These are phyloP conservation scores for Drosophila suboccidentalis DNA, from an alignment of 2,888 invertebrate species.

Conservation along the genomic window DNA sequence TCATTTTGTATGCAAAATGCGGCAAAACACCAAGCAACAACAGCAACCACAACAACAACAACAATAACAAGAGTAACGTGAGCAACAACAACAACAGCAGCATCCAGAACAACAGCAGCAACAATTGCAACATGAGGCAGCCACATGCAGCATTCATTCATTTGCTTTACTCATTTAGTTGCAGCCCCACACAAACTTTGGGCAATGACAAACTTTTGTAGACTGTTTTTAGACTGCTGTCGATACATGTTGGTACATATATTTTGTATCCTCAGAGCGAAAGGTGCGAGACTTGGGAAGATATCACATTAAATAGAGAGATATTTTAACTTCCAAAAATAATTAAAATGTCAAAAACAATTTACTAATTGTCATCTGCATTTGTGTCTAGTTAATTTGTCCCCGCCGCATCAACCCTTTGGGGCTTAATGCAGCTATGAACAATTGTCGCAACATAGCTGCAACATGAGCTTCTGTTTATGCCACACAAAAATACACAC, in stretches of 20 bases:
- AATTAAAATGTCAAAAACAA: background rate
- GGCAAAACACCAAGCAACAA: conserved; percentile 52
- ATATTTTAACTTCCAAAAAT: background rate
- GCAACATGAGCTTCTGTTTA: conserved; percentile 24
- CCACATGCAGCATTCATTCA: conserved; percentile 52
- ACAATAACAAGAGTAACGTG: conserved; percentile 37
- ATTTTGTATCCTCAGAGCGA: background rate
- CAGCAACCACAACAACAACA: conserved; percentile 23
- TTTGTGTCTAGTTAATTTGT: background rate
- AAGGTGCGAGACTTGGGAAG: background rate
- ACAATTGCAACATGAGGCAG: conserved; percentile 39
- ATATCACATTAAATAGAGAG: background rate
- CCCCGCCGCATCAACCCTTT: background rate
- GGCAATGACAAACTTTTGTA: conserved; percentile 6
- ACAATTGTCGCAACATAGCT: conserved; percentile 24
- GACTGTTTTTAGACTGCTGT: conserved; percentile 7
- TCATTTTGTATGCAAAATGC: conserved; percentile 76
- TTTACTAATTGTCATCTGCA: conserved; percentile 6
- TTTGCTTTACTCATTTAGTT: conserved; percentile 59
- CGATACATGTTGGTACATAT: conserved; percentile 2
- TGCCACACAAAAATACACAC: background rate
- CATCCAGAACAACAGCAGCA: conserved; percentile 22
- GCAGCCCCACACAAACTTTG: conserved; percentile 23
- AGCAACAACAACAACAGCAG: conserved; percentile 16
- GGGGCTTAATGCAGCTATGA: conserved; percentile 11